These are phyloP conservation scores for Eretmocerus hayati DNA, from an alignment of 2,888 invertebrate species.

Conservation along the genomic window DNA sequence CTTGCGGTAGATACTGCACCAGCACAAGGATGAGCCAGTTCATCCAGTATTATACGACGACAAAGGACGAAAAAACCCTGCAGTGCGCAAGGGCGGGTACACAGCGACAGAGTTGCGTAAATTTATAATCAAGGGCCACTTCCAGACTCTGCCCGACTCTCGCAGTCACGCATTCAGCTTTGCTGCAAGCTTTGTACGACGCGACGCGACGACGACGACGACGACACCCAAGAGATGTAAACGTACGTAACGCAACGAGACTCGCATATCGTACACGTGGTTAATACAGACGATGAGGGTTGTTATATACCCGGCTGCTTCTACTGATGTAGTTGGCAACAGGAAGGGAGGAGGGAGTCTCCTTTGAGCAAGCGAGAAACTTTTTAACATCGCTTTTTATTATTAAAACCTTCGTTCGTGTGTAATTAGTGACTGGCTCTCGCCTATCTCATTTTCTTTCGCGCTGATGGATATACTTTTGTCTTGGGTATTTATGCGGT, in stretches of 20 bases:
- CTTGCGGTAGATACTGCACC: too few species aligned
- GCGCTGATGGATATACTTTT: too few species aligned
- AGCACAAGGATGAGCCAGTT: too few species aligned
- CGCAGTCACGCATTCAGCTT: not conserved
- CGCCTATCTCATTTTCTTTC: too few species aligned
- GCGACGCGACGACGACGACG: not conserved
- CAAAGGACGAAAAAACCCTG: too few species aligned
- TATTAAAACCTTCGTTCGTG: slow-evolving; percentile 11
- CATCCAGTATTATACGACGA: too few species aligned
- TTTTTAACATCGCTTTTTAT: slow-evolving; percentile 19
- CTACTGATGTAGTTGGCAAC: too few species aligned
- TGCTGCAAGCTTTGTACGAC: not conserved
- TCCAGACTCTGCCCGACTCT: not conserved
- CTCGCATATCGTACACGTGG: too few species aligned
- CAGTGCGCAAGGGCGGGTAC: too few species aligned
- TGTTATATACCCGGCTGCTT: too few species aligned
- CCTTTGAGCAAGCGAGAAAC: slow-evolving; percentile 3
- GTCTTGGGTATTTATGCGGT: too few species aligned
- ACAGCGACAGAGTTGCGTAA: slow-evolving; percentile 22
- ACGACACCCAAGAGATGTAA: not conserved
- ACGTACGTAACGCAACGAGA: not conserved
- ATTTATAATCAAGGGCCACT: slow-evolving; percentile 29
- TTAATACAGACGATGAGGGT: too few species aligned
- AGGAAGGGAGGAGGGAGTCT: not conserved
- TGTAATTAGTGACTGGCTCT: slow-evolving; percentile 4